Base-by-base conservation (phyloP, 2,113 vertebrate genomes). In the Bufo bufo region DNA sequence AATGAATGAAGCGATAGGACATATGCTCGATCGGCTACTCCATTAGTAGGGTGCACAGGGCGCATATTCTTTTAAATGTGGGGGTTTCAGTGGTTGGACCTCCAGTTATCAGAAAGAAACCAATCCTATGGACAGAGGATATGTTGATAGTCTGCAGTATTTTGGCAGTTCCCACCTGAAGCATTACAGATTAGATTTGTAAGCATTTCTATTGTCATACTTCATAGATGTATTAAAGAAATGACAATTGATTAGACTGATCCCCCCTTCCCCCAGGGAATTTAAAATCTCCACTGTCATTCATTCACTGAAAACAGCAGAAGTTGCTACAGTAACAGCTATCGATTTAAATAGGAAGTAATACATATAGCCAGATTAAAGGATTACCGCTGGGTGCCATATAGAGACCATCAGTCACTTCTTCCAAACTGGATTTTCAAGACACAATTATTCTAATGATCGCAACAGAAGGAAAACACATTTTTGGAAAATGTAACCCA, bases 241-340 rank as follows among this genome's bases (percentile, higher is more conserved):
- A 33, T 9, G n/a, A 17, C 63, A 71, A 71, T 84, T 71, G 63
- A 84, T 71, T 33, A 71, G 13, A 33, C 20, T 2, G n/a, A 1
- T 13, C 47, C 45, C 11, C 2, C 11, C 2, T 6, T 1, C 82
- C 14, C 59, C 49, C 43, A 33, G 82, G 82, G 82, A 71, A 84
- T 71, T 84, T 69, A 71, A 71, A 71, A 33, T 33, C 63, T 84
- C 65, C 63, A 33, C 63, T 84, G 82, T 84, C 82, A 33, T 54
- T 49, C 65, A 84, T 52, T 52, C 82, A 56, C 49, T 81, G 33
- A 71, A 83, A 84, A 71, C 13, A 84, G 20, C 0, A 23, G 20
- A n/a, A 66, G 82, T 71, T 84, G 20, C 82, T 84, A 54, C 5
- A 20, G 63, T n/a, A 71, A 69, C 82, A 54, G 20, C 14, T 84